A percentile compares a stretch with the other conserved stretches of the same genome.
Conservation (phyloP, 2,888 invertebrate genomes). For the Andrena chrysosceles region DNA sequence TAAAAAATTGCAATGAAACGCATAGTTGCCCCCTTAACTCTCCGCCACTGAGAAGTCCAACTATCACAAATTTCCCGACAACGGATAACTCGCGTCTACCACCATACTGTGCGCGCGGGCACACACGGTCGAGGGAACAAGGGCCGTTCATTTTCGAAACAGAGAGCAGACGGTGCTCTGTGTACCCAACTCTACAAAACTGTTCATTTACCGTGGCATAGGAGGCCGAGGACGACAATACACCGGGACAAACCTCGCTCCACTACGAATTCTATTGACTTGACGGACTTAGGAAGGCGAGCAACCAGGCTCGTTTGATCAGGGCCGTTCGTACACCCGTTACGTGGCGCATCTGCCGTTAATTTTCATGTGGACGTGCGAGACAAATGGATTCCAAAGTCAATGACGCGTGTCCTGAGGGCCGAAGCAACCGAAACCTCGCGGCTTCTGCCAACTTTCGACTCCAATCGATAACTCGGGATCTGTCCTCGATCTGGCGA, state of each 20-base stretch:
- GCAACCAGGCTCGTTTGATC: constrained; percentile 6
- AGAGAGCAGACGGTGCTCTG: constrained; percentile 34
- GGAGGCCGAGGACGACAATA: constrained; percentile 45
- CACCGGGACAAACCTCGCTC: constrained; percentile 18
- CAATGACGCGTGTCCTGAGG: constrained; percentile 29
- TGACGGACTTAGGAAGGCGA: constrained; percentile 37
- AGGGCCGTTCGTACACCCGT: constrained; percentile 30
- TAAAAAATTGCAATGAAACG: too few relatives aligned
- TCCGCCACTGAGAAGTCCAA: background rate
- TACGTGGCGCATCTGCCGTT: constrained; percentile 55
- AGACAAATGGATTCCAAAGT: constrained; percentile 52
- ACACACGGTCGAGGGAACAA: background rate
- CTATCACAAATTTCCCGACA: background rate
- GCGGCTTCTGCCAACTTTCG: background rate
- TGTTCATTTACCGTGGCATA: constrained; percentile 50
- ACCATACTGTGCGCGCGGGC: background rate
- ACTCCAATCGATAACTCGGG: background rate
- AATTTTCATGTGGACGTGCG: constrained; percentile 54
- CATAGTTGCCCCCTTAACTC: background rate
- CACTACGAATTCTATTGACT: constrained; percentile 59
- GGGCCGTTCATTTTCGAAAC: constrained; percentile 39
- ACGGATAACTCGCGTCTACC: background rate
- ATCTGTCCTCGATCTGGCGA: constrained; percentile 5
- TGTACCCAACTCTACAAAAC: constrained; percentile 52
- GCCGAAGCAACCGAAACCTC: constrained; percentile 12